Percentiles rank a stretch among this genome's conserved stretches.
phyloP scores from a whole-genome alignment of 2,113 vertebrate genomes.

The Xerus inauris region DNA sequence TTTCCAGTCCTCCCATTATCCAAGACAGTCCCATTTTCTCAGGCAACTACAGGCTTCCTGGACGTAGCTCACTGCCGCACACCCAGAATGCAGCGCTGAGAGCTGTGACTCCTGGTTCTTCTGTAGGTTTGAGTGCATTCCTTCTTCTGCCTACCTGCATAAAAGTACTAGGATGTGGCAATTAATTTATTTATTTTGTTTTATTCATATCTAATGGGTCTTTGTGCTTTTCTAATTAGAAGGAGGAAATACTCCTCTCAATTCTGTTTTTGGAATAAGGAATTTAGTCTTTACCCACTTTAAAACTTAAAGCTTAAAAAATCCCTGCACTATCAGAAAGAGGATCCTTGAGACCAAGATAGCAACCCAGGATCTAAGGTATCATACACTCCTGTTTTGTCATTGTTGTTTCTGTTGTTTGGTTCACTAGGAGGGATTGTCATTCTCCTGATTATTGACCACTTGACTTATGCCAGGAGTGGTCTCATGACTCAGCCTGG shows the following conservation, averaged over 20 bases:
- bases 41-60: too few relatives aligned
- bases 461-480: background rate
- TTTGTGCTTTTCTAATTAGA: background rate
- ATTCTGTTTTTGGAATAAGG: background rate
- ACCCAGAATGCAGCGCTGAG: background rate
- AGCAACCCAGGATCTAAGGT: background rate
- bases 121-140: background rate
- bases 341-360: background rate
- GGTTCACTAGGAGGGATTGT: too few relatives aligned
- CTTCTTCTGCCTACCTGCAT: background rate
- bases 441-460: background rate
- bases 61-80: accelerated
- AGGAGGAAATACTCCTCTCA: background rate
- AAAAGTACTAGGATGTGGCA: background rate
- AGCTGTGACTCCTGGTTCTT: background rate
- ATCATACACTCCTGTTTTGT: background rate
- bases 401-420: background rate
- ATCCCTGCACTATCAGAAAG: background rate
- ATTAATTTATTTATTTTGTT: background rate
- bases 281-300: background rate
- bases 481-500: background rate
- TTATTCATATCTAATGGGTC: background rate
- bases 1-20: background rate
- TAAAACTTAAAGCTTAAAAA: background rate
- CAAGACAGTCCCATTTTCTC: background rate